Evolutionary conservation across 64 coral and sea anemone genomes (phyloP), one percentile per base, ranked within the genome.

Genomic region (Stylophora pistillata): DNA sequence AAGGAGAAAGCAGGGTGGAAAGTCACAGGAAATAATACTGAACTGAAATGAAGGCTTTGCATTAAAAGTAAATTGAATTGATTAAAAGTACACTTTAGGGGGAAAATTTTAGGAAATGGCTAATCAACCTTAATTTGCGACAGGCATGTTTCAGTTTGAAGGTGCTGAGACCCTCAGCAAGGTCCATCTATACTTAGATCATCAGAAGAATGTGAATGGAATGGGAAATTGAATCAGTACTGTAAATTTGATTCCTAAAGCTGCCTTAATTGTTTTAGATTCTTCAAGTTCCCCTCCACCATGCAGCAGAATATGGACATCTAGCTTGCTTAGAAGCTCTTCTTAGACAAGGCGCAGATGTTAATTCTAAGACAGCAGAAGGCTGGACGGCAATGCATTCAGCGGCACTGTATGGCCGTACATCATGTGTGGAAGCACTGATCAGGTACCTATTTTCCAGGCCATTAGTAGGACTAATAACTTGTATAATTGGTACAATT

Each of bases 341-440:
- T 11, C 74, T 96, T 20, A 70, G 83, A 15, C 95, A 96, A 75
- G 95, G 95, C 60, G 95, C 95, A 41, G 95, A 96, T 83, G 95
- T 96, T 9, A 96, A 93, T 53, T 96, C 95, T 55, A 65, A 88
- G 17, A 96, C 95, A 23, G 79, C 87, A 3, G 95, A 96, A 76
- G 95, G 95, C 15, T 96, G 95, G 95, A 96, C 95, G 71, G 95
- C 95, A 0, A 60, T 96, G n/a, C 95, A 96, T 55, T 96, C 95
- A 0, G 95, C 95, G 60, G 59, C 95, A 25, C 47, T 96, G 20
- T 96, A 96, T 87, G 95, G 95, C 13, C 87, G 93, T 15, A 93
- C 95, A 63, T 79, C 87, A 29, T 96, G 95, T 84, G 74, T 96
- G 21, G 95, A 96, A 69, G 91, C 91, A 55, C 66, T 96, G 12